Evolutionary conservation across 2,113 vertebrate genomes (phyloP).

Genomic region (Pseudonaja textilis): DNA sequence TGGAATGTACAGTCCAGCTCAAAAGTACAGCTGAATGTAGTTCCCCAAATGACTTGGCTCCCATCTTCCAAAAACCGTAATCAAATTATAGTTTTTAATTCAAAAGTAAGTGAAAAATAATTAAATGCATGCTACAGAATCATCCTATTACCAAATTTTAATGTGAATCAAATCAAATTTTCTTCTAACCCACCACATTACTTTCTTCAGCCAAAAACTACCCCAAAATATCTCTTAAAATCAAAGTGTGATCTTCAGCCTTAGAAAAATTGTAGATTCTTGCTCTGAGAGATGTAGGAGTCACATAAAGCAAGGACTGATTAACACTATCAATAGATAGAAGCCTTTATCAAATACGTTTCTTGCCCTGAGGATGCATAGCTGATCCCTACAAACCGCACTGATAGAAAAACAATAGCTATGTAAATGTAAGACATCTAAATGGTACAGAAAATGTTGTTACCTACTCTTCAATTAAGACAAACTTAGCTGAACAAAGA

Average conservation of each 20-base stretch:
- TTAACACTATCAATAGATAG: neutral
- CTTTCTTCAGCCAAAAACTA: neutral
- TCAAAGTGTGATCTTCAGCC: neutral
- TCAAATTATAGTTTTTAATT: neutral
- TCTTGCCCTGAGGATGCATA: neutral
- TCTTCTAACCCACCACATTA: neutral
- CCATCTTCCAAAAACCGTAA: neutral
- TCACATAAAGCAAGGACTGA: neutral
- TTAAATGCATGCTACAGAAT: neutral
- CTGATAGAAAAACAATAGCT: neutral
- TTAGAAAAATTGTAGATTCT: neutral
- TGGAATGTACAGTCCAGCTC: neutral
- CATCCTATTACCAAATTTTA: neutral
- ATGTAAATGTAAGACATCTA: neutral
- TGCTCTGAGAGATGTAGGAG: neutral
- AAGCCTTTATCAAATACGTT: neutral
- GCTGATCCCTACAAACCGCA: rapidly evolving
- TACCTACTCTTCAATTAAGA: neutral
- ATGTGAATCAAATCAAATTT: neutral
- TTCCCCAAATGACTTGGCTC: neutral
- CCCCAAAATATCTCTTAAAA: neutral
- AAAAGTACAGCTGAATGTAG: neutral
- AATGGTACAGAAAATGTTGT: neutral
- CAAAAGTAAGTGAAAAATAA: neutral
- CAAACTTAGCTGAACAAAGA: conserved; percentile 7